These are phyloP conservation scores for Cephus rjabovi DNA, from an alignment of 2,888 invertebrate genomes.

Conservation along the genomic window DNA sequence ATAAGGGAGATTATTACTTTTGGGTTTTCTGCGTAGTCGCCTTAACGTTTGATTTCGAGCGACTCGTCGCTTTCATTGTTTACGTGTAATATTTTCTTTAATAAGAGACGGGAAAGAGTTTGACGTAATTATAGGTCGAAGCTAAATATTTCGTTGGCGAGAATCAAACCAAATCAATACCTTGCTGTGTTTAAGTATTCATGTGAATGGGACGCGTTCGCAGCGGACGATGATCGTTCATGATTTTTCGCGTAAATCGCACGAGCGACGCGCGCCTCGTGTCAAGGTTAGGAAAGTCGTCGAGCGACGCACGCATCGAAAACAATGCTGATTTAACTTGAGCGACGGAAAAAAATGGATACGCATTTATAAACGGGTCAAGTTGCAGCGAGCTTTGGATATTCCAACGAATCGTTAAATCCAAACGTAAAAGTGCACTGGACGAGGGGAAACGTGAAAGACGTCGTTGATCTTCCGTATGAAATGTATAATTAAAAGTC, in stretches of 20 bases:
- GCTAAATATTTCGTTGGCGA: neutral
- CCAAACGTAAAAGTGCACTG: neutral
- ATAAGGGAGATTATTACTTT: neutral
- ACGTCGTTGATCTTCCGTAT: neutral
- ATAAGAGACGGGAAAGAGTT: neutral
- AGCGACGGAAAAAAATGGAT: neutral
- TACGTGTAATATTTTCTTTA: neutral
- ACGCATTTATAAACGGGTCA: neutral
- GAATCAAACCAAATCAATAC: neutral
- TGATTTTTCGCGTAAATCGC: neutral
- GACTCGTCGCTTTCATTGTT: neutral
- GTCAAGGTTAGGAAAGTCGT: neutral
- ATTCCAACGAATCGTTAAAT: neutral
- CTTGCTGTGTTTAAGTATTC: neutral
- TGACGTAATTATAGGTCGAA: neutral
- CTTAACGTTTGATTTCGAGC: neutral
- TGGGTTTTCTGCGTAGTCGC: neutral
- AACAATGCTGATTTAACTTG: neutral
- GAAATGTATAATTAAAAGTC: neutral
- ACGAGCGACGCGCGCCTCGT: neutral
- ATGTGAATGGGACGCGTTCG: neutral
- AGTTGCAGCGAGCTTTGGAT: neutral
- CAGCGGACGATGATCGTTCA: neutral
- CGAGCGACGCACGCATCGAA: neutral
- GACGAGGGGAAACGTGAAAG: neutral